Evolutionary conservation across 2,888 invertebrate genomes (phyloP), one percentile per base, ranked within the genome.

Genomic region (Ormia ochracea): DNA sequence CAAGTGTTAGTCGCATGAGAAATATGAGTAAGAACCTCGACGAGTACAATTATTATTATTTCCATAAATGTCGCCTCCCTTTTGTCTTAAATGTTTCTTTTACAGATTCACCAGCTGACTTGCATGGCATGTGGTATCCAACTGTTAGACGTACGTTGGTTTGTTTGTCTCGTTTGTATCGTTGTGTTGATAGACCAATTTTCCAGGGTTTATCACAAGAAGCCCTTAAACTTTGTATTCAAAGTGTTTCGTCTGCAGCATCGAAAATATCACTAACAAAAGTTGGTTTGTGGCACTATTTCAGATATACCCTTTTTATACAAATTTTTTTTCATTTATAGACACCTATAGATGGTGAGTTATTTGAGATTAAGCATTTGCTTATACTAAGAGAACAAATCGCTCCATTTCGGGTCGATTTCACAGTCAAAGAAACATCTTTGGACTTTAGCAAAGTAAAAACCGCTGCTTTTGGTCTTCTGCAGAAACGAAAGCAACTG

Each of bases 81-180:
- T n/a, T n/a, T n/a, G n/a, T n/a, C n/a, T n/a, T n/a, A n/a, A n/a
- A 3, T 38, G n/a, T 38, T 10, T 38, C n/a, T 14, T 3, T n/a
- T 69, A 26, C 89, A 88, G 94, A 94, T 86, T 96, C 96, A 0
- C 96, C 98, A 0, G 97, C 98, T 0, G 99, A 99, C 91, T 91
- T 99, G 33, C 99, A 99, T 90, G 99, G 99, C 26, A 98, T 99
- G 98, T 99, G 99, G 99, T 99, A 99, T 90, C 99, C 99, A 0
- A 98, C 97, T 0, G 98, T 99, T 0, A 92, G 99, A 17, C 91
- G 99, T 50, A 98, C 99, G 0, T 90, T 99, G 17, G 96, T 98
- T 19, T 98, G 98, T 81, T 91, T 99, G 3, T 98, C 99, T 0
- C 94, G 99, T 78, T 92, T 98, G 0, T 90, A 90, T 82, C 93